Evolutionary conservation across 1,140 invertebrate species (phyloP).

Genomic region (Gerris buenoi): DNA sequence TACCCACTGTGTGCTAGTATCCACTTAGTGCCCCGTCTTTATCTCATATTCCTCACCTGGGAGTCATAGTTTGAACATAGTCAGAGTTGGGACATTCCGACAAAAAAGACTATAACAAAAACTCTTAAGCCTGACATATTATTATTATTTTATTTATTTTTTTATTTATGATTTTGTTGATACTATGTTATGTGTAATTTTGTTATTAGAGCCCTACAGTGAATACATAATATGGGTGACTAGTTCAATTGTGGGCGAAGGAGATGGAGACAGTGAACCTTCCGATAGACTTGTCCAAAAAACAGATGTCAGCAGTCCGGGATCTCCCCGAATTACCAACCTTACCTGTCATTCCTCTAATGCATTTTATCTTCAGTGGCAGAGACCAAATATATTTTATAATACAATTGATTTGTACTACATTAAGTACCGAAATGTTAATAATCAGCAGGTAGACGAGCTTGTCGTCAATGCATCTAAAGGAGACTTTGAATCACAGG

Average conservation of each 20-base stretch:
- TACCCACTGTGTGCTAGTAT: too few species aligned
- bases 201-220: conserved; percentile 66
- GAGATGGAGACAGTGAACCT: conserved; percentile 42
- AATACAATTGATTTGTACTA: conserved; percentile 66
- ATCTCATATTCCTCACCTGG: too few species aligned
- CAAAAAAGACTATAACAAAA: too few species aligned
- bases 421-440: conserved; percentile 48
- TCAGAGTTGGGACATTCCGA: too few species aligned
- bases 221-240: conserved; percentile 75
- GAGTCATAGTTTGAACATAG: too few species aligned
- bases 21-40: too few species aligned
- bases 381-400: conserved; percentile 51
- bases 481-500: conserved; percentile 42
- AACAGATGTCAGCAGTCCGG: conserved; percentile 68
- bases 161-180: too few species aligned
- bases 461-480: conserved; percentile 41
- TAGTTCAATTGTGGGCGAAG: conserved; percentile 51
- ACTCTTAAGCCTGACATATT: too few species aligned
- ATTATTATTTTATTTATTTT: too few species aligned
- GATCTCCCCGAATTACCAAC: conserved; percentile 60
- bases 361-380: conserved; percentile 65
- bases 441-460: conserved; percentile 41
- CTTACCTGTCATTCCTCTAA: conserved; percentile 58
- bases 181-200: too few species aligned
- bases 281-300: conserved; percentile 53